These are phyloP conservation scores for Planiliza haematocheilus DNA, from an alignment of 2,113 vertebrate species.

Conservation along the genomic window DNA sequence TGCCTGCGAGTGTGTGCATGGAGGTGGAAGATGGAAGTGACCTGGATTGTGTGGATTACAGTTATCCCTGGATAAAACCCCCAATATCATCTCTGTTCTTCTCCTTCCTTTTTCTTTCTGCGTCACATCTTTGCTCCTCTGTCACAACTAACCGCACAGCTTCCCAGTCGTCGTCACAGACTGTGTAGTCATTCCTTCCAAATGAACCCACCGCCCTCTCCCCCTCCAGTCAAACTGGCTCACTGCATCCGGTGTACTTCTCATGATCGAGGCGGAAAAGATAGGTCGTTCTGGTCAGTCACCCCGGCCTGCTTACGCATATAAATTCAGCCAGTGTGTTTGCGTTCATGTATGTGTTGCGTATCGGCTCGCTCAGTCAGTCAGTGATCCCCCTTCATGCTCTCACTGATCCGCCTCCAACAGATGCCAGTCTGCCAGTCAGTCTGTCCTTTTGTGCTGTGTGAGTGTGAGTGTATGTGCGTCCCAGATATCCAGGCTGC, in stretches of 20 bases:
- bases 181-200: conserved; percentile 40
- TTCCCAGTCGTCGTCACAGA: neutral
- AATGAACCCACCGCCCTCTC: conserved; percentile 21
- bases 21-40: conserved; percentile 33
- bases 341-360: conserved; percentile 18
- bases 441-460: conserved; percentile 30
- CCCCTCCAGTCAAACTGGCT: conserved; percentile 20
- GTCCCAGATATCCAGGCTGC: conserved; percentile 66
- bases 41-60: conserved; percentile 65
- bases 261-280: conserved; percentile 41
- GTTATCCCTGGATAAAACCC: conserved; percentile 6
- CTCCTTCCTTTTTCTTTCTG: neutral
- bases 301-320: neutral
- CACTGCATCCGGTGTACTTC: conserved; percentile 37
- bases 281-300: conserved; percentile 13
- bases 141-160: neutral
- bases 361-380: conserved; percentile 19
- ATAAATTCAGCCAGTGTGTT: conserved; percentile 12
- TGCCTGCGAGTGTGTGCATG: neutral
- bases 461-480: conserved; percentile 35
- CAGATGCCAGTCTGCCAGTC: conserved; percentile 60
- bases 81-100: conserved; percentile 8
- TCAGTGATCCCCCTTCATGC: conserved; percentile 20
- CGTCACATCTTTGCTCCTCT: neutral
- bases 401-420: conserved; percentile 42